Conservation (phyloP, 2,113 vertebrate genomes). For the Anthoscopus minutus region DNA sequence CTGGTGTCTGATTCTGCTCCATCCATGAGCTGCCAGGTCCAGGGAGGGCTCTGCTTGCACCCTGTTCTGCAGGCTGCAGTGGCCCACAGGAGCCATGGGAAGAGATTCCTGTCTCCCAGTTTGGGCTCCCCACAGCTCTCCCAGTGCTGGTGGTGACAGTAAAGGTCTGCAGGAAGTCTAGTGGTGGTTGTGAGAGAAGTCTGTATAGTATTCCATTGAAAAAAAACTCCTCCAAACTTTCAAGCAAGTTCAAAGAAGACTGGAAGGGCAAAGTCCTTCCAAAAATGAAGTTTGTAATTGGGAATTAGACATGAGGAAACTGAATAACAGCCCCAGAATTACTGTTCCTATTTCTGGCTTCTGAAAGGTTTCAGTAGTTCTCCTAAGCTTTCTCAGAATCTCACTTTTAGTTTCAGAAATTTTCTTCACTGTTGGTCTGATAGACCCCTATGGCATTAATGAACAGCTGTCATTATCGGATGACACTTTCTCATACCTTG, state of each 20-base stretch:
- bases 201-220: not conserved
- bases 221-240: not conserved
- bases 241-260: not conserved
- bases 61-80: not conserved
- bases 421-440: not conserved
- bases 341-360: not conserved
- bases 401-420: not conserved
- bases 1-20: not conserved
- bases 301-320: not conserved
- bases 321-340: not conserved
- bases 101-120: accelerated
- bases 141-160: not conserved
- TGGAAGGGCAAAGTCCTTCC: not conserved
- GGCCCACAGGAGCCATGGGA: not conserved
- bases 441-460: not conserved
- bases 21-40: not conserved
- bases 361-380: not conserved
- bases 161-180: not conserved
- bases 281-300: not conserved
- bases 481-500: not conserved
- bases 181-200: not conserved
- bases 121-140: not conserved
- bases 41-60: not conserved
- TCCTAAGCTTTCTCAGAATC: not conserved
- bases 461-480: not conserved